Percentiles rank a stretch among this genome's conserved stretches.
Evolutionary conservation across 2,797 vertebrate genomes (phyloP).

Genomic region (Microhierax caerulescens): DNA sequence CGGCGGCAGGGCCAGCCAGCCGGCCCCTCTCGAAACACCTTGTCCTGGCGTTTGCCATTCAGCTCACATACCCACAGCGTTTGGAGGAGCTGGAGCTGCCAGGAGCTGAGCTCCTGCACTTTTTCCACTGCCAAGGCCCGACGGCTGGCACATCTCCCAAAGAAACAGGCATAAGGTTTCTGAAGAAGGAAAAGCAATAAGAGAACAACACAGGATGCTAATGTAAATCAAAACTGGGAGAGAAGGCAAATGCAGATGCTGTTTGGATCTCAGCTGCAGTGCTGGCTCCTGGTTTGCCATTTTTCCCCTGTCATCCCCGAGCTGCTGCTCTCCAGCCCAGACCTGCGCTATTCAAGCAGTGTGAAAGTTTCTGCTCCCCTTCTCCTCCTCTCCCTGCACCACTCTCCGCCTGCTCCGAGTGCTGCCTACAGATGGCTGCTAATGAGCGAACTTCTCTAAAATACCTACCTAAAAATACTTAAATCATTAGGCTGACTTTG

Average conservation of each 20-base stretch:
- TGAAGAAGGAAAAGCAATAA: slow-evolving; percentile 52
- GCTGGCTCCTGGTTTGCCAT: not conserved
- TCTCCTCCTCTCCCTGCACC: not conserved
- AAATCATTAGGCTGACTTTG: not conserved
- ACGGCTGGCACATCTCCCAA: slow-evolving; percentile 12
- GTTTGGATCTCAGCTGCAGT: not conserved
- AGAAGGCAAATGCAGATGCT: not conserved
- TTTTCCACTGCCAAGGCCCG: not conserved
- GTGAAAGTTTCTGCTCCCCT: not conserved
- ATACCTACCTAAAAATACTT: not conserved
- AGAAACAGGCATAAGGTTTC: slow-evolving; percentile 39
- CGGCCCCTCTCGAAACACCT: not conserved
- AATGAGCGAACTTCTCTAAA: not conserved
- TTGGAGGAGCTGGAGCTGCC: slow-evolving; percentile 20
- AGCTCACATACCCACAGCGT: not conserved
- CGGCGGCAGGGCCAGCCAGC: not conserved
- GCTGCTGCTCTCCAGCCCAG: not conserved
- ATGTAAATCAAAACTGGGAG: slow-evolving; percentile 37
- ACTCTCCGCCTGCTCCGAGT: not conserved
- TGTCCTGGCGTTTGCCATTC: slow-evolving; percentile 36
- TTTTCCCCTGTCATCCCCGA: not conserved
- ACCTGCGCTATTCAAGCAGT: fast-evolving
- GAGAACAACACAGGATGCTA: slow-evolving; percentile 31
- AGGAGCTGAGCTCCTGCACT: slow-evolving; percentile 2
- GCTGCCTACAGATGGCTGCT: not conserved